phyloP scores from a whole-genome alignment of 1,140 invertebrate genomes.

The Hyles euphorbiae region DNA sequence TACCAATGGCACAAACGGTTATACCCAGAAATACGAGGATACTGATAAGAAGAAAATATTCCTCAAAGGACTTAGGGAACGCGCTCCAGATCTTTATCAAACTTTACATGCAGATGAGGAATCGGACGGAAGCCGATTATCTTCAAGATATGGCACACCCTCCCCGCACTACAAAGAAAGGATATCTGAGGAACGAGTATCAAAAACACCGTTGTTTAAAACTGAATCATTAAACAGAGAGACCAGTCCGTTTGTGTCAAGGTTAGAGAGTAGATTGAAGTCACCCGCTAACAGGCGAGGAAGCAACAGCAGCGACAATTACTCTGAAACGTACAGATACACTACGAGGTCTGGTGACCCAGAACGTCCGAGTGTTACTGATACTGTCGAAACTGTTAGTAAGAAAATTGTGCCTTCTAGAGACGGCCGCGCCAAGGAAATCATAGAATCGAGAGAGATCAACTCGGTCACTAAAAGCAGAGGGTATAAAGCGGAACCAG shows the following conservation, averaged over 20 bases:
- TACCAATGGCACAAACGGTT: slow-evolving; percentile 66
- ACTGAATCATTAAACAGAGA: slow-evolving; percentile 69
- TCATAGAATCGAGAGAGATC: slow-evolving; percentile 81
- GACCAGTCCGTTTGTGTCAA: slow-evolving; percentile 65
- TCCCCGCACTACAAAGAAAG: slow-evolving; percentile 65
- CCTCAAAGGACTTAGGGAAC: slow-evolving; percentile 81
- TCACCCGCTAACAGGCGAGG: slow-evolving; percentile 72
- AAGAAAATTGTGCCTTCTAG: slow-evolving; percentile 80
- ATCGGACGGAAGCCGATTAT: slow-evolving; percentile 63
- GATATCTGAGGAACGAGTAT: slow-evolving; percentile 50
- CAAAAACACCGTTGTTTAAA: slow-evolving; percentile 64
- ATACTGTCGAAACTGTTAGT: slow-evolving; percentile 80
- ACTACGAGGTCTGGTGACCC: slow-evolving; percentile 80
- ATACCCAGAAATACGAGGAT: slow-evolving; percentile 64
- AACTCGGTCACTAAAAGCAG: slow-evolving; percentile 81
- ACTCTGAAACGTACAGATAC: slow-evolving; percentile 81
- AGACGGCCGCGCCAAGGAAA: slow-evolving; percentile 78
- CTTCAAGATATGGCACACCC: slow-evolving; percentile 63
- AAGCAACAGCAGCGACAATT: slow-evolving; percentile 81
- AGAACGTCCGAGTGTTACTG: slow-evolving; percentile 78
- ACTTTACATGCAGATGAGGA: slow-evolving; percentile 81
- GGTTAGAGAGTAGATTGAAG: slow-evolving; percentile 64
- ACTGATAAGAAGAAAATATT: slow-evolving; percentile 82
- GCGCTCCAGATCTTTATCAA: slow-evolving; percentile 85
- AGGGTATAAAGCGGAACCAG: slow-evolving; percentile 70